phyloP scores from a whole-genome alignment of 2,113 vertebrate genomes.

The Columba janthina region DNA sequence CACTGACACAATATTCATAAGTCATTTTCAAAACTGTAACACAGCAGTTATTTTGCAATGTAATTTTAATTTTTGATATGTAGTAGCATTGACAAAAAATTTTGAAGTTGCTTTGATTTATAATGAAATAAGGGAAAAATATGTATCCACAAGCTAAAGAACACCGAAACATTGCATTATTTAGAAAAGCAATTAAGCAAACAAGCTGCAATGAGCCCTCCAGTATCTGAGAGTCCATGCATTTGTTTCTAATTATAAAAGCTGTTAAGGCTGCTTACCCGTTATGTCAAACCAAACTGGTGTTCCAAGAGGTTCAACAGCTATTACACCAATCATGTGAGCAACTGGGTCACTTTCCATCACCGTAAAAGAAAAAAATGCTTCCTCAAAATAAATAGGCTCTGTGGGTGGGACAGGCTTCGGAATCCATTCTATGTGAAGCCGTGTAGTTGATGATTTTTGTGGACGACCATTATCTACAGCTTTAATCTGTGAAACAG shows the following conservation, averaged over 20 bases:
- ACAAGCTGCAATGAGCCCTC: not conserved
- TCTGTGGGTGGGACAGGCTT: conserved; percentile 81
- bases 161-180: not conserved
- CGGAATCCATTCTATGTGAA: conserved; percentile 96
- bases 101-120: not conserved
- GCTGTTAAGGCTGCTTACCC: conserved; percentile 74
- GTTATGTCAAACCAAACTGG: conserved; percentile 97
- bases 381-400: conserved; percentile 88
- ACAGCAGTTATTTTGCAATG: not conserved
- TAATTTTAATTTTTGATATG: not conserved
- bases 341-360: conserved; percentile 98
- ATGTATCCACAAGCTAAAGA: not conserved
- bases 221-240: not conserved
- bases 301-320: conserved; percentile 84
- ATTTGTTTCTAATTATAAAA: conserved; percentile 39
- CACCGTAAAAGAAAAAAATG: conserved; percentile 89
- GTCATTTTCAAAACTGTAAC: not conserved
- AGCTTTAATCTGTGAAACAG: conserved; percentile 89
- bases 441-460: conserved; percentile 89
- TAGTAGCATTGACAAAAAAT: not conserved
- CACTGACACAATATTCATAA: not conserved
- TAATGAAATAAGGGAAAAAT: not conserved
- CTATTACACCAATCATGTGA: conserved; percentile 95
- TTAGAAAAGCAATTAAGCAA: not conserved
- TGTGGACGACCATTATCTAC: conserved; percentile 97